Conservation (phyloP, 2,113 vertebrate species). For the Pholis gunnellus region DNA sequence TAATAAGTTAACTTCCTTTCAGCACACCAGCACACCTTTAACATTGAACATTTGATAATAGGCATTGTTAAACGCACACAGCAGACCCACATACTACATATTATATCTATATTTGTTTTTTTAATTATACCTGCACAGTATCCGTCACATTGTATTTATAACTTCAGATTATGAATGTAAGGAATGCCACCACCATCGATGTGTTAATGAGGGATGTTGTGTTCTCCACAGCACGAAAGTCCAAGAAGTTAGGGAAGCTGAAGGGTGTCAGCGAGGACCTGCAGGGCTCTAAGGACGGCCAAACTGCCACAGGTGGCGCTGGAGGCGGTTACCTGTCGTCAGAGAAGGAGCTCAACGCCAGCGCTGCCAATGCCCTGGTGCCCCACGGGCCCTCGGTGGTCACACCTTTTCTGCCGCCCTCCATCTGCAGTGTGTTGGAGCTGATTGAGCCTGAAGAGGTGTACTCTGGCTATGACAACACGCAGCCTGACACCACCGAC, state of each 20-base stretch:
- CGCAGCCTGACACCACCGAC: slow-evolving; percentile 93
- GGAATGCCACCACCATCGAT: slow-evolving; percentile 12
- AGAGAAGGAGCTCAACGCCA: slow-evolving; percentile 89
- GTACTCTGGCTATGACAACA: slow-evolving; percentile 93
- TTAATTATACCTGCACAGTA: not conserved
- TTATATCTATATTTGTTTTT: not conserved
- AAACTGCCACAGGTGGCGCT: slow-evolving; percentile 72
- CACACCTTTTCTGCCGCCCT: slow-evolving; percentile 90
- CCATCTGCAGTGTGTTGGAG: slow-evolving; percentile 93
- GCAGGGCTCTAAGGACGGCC: slow-evolving; percentile 90
- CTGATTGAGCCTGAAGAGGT: slow-evolving; percentile 96
- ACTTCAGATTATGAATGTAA: slow-evolving; percentile 3
- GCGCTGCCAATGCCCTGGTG: slow-evolving; percentile 88
- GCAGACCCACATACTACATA: not conserved
- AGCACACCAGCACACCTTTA: not conserved
- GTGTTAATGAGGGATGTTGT: slow-evolving; percentile 17
- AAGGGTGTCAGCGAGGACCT: slow-evolving; percentile 94
- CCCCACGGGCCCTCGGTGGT: slow-evolving; percentile 88
- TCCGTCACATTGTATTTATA: slow-evolving; percentile 5
- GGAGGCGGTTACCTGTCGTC: slow-evolving; percentile 85
- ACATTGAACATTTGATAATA: not conserved
- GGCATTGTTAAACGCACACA: not conserved
- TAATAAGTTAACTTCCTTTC: not conserved
- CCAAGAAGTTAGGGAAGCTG: slow-evolving; percentile 97
- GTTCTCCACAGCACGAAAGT: slow-evolving; percentile 91